A percentile compares a stretch with the other conserved stretches of the same genome.
These are phyloP conservation scores for Ianthella basta DNA, from an alignment of 37 sponge, comb jelly and placozoan genomes.

Conservation along the genomic window DNA sequence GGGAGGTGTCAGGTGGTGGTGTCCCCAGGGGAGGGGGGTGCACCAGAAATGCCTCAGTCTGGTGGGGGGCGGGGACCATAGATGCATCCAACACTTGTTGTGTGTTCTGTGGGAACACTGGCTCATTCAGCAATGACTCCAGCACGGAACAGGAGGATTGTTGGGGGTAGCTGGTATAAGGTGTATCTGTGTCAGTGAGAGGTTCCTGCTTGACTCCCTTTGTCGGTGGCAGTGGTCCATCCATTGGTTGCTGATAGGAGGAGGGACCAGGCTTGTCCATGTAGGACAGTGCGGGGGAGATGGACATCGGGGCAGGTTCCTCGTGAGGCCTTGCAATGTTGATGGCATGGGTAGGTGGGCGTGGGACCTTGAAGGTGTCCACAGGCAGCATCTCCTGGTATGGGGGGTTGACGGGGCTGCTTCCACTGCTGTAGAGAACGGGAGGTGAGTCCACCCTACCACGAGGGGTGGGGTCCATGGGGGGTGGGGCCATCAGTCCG, in stretches of 20 bases:
- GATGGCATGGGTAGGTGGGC: not conserved
- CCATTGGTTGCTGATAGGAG: too few relatives aligned
- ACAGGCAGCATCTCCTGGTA: not conserved
- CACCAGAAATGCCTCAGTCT: constrained; percentile 30
- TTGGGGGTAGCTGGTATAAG: too few relatives aligned
- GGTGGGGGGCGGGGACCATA: constrained; percentile 34
- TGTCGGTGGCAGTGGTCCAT: too few relatives aligned
- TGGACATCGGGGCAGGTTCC: not conserved
- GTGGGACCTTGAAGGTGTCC: constrained; percentile 3
- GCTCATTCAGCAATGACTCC: too few relatives aligned
- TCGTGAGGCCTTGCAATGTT: not conserved
- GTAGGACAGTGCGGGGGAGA: not conserved
- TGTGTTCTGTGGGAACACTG: too few relatives aligned
- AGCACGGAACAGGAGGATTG: too few relatives aligned
- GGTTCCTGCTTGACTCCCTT: too few relatives aligned
- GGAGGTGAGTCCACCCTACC: not conserved
- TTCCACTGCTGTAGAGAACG: constrained; percentile 9
- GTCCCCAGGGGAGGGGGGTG: not conserved
- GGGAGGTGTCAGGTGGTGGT: not conserved
- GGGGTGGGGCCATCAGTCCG: not conserved
- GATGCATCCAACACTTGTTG: too few relatives aligned
- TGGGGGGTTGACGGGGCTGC: not conserved
- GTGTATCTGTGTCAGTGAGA: too few relatives aligned
- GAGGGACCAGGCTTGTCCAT: not conserved
- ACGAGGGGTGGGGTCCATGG: not conserved